Evolutionary conservation across 2,797 vertebrate species (phyloP), one percentile per base, ranked within the genome.

Genomic region (Rhyacichthys aspro): DNA sequence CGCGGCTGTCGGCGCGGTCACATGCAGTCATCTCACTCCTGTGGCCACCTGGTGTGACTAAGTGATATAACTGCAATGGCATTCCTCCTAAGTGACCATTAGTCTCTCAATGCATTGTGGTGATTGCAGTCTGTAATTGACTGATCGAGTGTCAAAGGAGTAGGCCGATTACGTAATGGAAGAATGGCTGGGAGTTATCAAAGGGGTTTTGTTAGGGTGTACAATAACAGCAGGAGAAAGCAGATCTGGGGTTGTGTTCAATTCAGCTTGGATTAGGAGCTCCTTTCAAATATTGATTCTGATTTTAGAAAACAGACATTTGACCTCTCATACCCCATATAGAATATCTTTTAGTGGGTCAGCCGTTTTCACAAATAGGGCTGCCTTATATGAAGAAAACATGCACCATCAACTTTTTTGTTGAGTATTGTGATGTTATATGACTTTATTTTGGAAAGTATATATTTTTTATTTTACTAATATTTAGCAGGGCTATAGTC

Each of bases 41-140:
- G 74, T 59, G 74, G 77, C 86, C 87, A 88, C 86, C 87, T 88
- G 86, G 81, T 87, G 83, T 62, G 85, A 89, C 84, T 82, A 80
- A 84, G 84, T 82, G 81, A 86, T 86, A 89, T 88, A 90, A 89
- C 86, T 84, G 81, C 86, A 83, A 82, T 65, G 76, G 83, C 74
- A 89, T 87, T 88, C 70, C 76, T 86, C 74, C 82, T 83, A 82
- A 87, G 88, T 85, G 85, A 87, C 85, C 86, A 87, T 89, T 86
- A 89, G 85, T 85, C 85, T 84, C 82, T 85, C 76, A 76, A 79
- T 86, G 86, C 84, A 87, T 85, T 87, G 86, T 84, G 84, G 83
- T 84, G 87, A 89, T 89, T 86, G 85, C 85, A 81, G 82, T 76
- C 74, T n/a, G 67, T 90, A 90, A 91, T 90, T 90, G 88, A 90